A percentile compares a stretch with the other conserved stretches of the same genome.
These are phyloP conservation scores for Solea senegalensis DNA, from an alignment of 2,113 vertebrate species.

Conservation along the genomic window DNA sequence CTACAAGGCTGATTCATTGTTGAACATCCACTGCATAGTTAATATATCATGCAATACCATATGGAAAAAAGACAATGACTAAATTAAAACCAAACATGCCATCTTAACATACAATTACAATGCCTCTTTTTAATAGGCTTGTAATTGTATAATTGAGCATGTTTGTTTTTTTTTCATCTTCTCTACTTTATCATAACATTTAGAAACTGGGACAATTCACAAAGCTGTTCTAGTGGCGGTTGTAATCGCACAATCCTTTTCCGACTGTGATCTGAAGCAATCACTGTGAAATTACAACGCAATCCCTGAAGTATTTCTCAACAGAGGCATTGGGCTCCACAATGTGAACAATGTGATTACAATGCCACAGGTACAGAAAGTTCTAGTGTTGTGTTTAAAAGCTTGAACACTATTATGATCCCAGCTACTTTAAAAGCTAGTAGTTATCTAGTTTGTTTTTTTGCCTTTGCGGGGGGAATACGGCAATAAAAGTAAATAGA, in stretches of 20 bases:
- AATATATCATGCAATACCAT: neutral
- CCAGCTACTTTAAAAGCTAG: neutral
- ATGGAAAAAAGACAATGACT: constrained; percentile 7
- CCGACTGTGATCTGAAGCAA: constrained; percentile 65
- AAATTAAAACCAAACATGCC: constrained; percentile 24
- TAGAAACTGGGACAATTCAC: constrained; percentile 55
- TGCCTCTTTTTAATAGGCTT: constrained; percentile 42
- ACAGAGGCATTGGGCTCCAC: constrained; percentile 46
- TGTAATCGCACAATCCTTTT: constrained; percentile 58
- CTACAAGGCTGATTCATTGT: neutral
- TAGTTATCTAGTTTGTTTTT: no score
- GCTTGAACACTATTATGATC: constrained; percentile 33
- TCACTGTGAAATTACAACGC: constrained; percentile 75
- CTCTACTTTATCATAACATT: constrained; percentile 37
- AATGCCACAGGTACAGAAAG: constrained; percentile 45
- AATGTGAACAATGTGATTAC: constrained; percentile 60
- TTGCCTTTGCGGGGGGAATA: no score
- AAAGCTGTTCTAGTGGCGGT: constrained; percentile 44
- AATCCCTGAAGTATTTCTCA: constrained; percentile 66
- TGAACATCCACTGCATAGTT: neutral
- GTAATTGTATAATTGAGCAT: constrained; percentile 50
- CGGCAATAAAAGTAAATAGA: neutral
- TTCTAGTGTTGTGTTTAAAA: constrained; percentile 25
- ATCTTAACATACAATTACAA: constrained; percentile 53
- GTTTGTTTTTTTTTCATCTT: neutral